Base-by-base conservation (phyloP, 2,888 invertebrate species). In the Coleophora flavipennella region DNA sequence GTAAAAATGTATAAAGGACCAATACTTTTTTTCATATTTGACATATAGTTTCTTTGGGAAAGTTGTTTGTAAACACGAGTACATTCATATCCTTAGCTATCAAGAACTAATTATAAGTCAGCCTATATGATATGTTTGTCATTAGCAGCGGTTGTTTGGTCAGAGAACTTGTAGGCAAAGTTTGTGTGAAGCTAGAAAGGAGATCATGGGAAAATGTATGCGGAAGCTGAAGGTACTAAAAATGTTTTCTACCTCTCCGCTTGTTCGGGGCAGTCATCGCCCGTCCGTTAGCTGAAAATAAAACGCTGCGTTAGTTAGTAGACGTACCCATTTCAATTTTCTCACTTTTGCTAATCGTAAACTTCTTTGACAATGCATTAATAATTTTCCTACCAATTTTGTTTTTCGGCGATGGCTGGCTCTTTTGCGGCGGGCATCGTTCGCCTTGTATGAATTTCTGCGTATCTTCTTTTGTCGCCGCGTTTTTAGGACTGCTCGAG, bases 251-350 rank as follows among this genome's bases (percentile, higher is more conserved):
- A 76, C 76, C 76, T 75, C 66, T 70, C 56, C 66, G 75, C 58
- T 68, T 73, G 57, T 52, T 56, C 43, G 66, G 54, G 46, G 57
- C 59, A 58, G 59, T 64, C 57, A 54, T 54, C 36, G 64, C 54
- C 52, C 70, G 64, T 40, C 75, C 76, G 51, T 76, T 76, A 2
- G 58, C 76, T 76, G 74, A 51, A 74, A 75, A 55, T 51, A 33
- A 38, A 33, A 39, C 14, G 14, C 12, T 32, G 26, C 38, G 26
- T 33, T 25, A 20, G 31, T 29, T 33, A 43, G n/a, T n/a, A n/a
- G n/a, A 55, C 51, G 41, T 54, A 53, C 54, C 49, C 38, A 43
- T 49, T 36, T 42, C 39, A 29, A 29, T 36, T 37, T 38, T 36
- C 34, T 38, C 41, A 33, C 29, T 39, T 49, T 54, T 46, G 43